Base-by-base conservation (phyloP, 2,113 vertebrate species). In the Ceyx melanurus region DNA sequence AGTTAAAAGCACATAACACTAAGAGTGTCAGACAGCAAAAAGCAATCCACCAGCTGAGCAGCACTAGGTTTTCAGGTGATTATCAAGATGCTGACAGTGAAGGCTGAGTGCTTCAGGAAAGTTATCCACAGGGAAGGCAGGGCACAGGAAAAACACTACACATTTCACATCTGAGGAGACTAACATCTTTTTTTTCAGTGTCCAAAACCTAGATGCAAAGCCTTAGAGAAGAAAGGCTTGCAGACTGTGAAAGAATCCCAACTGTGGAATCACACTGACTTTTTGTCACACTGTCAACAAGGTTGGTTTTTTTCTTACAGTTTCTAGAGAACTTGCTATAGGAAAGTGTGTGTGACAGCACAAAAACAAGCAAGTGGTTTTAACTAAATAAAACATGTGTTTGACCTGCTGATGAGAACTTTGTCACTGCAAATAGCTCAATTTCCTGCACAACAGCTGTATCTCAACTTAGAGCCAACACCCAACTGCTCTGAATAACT, bases 61-160 rank as follows among this genome's bases (percentile, higher is more conserved):
- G 58, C 50, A 35, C 64, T 46, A 50, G 20, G 35, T 79, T 58
- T 46, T 20, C 43, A 91, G 56, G 2, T 16, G 17, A 82, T 64
- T 42, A 88, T 15, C 61, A 74, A 61, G 33, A 35, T 58, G 13
- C 21, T 14, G 26, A 48, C 11, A 62, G 29, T 7, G 35, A 84
- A 62, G 7, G 23, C 29, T 79, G 43, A n/a, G 33, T 65, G 45
- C 5, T 48, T 37, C 8, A 57, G 48, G 21, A 48, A 53, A 53
- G 10, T 16, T 53, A 51, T 58, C 57, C 48, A 22, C 9, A 11
- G 15, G n/a, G 26, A 85, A 74, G 13, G 35, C 22, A 81, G 6
- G 4, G n/a, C 25, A 75, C 4, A 26, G 22, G 13, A 1, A 6
- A 37, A n/a, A 74, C 29, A 0, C 9, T 1, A 56, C 25, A 28